Evolutionary conservation across 2,113 vertebrate species (phyloP), one percentile per base, ranked within the genome.

Genomic region (Clarias magur): DNA sequence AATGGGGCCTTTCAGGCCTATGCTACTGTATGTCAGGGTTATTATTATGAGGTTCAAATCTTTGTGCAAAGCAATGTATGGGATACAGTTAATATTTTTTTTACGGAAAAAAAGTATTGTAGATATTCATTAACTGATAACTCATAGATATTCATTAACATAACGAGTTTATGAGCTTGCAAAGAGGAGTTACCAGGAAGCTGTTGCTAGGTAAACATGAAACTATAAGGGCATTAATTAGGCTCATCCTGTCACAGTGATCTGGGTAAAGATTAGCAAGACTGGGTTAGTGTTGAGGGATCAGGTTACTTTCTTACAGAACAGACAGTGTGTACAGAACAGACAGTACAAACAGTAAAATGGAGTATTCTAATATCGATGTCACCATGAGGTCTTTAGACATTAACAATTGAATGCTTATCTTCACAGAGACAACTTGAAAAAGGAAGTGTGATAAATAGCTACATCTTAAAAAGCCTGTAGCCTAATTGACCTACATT

Each of bases 231-330:
- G 92, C 87, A 90, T 85, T 87, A 88, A 68, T 89, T 59, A 85
- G 27, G 59, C 68, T 57, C 57, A 21, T 75, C 78, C 63, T 84
- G 92, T 93, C 87, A 92, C 82, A 85, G 85, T 87, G 87, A 93
- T 92, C 88, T 83, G 70, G 59, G 67, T 70, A 25, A 85, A 92
- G 87, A 90, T 93, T 94, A 88, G 92, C 90, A 82, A n/a, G 0
- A 59, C 88, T 78, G 88, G 70, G 65, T 87, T 68, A 75, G 83
- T 79, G 85, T 56, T 57, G 48, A 72, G 76, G 90, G 91, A 92
- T 95, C 93, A 88, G 65, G 82, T 95, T 84, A 73, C 92, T 90
- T 90, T 90, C 89, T 89, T 80, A 68, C 2, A 87, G 70, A 86
- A 48, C 48, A 48, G 6, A 48, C 48, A 7, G 3, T 70, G 23